These are phyloP conservation scores for Smutsia gigantea DNA, from an alignment of 2,797 vertebrate genomes.

Conservation along the genomic window DNA sequence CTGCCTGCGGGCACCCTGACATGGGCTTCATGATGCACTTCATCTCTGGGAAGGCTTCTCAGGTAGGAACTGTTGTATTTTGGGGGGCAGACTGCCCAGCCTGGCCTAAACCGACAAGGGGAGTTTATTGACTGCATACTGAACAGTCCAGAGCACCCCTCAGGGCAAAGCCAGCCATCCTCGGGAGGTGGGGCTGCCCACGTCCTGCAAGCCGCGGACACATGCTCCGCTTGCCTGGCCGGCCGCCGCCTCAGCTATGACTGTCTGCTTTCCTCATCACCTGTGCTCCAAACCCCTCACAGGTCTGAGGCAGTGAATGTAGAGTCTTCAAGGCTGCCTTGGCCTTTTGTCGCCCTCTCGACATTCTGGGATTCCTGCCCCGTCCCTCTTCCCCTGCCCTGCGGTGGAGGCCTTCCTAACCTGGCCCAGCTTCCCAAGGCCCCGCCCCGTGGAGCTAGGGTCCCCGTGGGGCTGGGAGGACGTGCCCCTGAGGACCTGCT, in stretches of 20 bases:
- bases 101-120: neutral
- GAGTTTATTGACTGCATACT: no score
- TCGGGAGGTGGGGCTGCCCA: neutral
- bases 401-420: neutral
- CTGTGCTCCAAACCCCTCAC: no score
- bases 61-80: no score
- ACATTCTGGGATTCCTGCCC: neutral
- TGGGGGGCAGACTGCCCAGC: neutral
- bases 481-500: neutral
- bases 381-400: no score
- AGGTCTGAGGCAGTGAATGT: no score
- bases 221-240: no score
- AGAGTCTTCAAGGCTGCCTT: neutral
- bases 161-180: neutral
- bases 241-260: no score
- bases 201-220: neutral
- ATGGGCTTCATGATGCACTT: fast-evolving
- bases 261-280: neutral
- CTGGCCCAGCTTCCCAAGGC: neutral
- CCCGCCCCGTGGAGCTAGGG: neutral
- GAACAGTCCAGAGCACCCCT: neutral
- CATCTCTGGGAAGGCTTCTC: fast-evolving
- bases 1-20: fast-evolving
- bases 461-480: neutral
- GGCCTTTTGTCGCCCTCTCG: no score